Evolutionary conservation across 2,113 vertebrate genomes (phyloP), one percentile per base, ranked within the genome.

Genomic region (Craseonycteris thonglongyai): DNA sequence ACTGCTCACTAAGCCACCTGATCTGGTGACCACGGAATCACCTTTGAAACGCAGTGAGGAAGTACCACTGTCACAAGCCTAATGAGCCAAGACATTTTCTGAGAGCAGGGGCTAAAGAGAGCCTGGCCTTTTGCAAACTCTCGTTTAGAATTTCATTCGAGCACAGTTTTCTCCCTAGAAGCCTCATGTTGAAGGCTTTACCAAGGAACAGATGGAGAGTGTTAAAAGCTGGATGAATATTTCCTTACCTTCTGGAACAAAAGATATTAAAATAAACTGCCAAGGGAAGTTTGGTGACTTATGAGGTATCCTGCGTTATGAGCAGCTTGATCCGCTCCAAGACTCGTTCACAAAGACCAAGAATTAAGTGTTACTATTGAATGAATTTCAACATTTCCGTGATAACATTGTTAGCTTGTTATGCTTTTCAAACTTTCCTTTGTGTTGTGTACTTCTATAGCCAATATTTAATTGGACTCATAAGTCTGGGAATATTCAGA

Each of bases 211-310:
- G 90, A 87, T 96, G 95, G 93, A 95, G 61, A 92, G 47, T 30
- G 88, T 96, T 96, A 96, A 92, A 90, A 74, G 33, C 63, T 78
- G 59, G 28, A 45, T 58, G 92, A 95, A 74, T 82, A 75, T 71
- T 88, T 95, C 80, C 81, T 93, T 91, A 88, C 90, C 76, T 71
- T 40, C 63, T 58, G 85, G 81, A 95, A 86, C 88, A 94, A 90
- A 96, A 49, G 72, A 76, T 54, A 63, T 88, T 90, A 83, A 97
- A 96, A 92, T 82, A 90, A 94, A 95, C 80, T 95, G 84, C 80
- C 89, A 84, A 71, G 66, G 58, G 87, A 90, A 45, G n/a, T 66
- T 71, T 74, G 33, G 68, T 92, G 71, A 90, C 96, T 96, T 96
- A 90, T 24, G 63, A 88, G 93, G 85, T 87, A 83, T 79, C 92